Conservation (phyloP, 2,797 vertebrate species). For the Mallotus villosus region DNA sequence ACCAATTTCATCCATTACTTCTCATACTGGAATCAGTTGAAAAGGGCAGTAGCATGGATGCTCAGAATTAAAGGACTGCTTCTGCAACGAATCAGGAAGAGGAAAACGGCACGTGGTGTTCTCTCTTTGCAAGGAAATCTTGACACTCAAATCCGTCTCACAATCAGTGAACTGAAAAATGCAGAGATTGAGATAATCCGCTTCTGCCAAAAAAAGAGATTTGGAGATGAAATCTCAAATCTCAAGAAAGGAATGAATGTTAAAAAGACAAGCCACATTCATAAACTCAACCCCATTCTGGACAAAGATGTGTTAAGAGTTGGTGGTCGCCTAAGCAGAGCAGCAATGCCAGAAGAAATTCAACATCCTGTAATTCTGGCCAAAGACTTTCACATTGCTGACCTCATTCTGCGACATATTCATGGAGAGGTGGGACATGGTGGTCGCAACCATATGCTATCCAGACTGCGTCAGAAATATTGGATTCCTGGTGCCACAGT, state of each 20-base stretch:
- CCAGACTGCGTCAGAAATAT: not conserved
- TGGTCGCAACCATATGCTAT: no score
- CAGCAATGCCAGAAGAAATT: not conserved
- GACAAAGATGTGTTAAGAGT: not conserved
- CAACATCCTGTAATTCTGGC: not conserved
- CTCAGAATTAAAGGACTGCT: conserved; percentile 22
- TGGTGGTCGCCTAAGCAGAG: not conserved
- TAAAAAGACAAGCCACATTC: not conserved
- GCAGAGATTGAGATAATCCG: not conserved
- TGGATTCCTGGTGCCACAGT: not conserved
- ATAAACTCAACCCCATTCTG: not conserved
- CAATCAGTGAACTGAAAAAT: no score
- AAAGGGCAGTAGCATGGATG: conserved; percentile 22
- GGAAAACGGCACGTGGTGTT: not conserved
- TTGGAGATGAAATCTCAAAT: not conserved
- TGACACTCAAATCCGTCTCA: not conserved
- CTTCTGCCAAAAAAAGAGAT: not conserved
- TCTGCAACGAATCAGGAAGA: conserved; percentile 13
- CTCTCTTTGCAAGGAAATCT: conserved; percentile 10
- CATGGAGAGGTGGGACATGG: no score
- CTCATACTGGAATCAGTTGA: not conserved
- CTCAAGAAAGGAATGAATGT: not conserved
- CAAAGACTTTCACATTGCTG: no score
- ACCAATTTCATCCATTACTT: not conserved
- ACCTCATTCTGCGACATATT: no score